Conservation (phyloP, 2,888 invertebrate genomes). For the Gisinianus flammeolus region DNA sequence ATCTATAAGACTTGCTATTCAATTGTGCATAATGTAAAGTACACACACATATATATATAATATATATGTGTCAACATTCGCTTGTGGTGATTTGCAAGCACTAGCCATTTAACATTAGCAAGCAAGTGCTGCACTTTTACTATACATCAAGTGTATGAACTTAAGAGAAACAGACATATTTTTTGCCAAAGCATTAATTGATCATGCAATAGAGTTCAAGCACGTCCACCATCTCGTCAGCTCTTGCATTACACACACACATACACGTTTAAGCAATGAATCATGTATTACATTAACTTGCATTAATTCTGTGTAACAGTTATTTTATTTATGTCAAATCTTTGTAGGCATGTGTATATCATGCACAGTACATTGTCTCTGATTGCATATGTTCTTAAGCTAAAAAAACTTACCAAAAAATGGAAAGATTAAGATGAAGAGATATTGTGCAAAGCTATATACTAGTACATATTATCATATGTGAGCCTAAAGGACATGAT, state of each 20-base stretch:
- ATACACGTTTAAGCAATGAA: not conserved
- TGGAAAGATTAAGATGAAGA: not conserved
- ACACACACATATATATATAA: not conserved
- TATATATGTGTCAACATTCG: not conserved
- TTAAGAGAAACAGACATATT: slow-evolving; percentile 1
- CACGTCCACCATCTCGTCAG: not conserved
- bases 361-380: not conserved
- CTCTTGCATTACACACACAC: slow-evolving; percentile 5
- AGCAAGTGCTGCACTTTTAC: not conserved
- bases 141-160: not conserved
- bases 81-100: not conserved
- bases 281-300: not conserved
- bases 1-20: not conserved
- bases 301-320: not conserved
- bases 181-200: slow-evolving; percentile 9
- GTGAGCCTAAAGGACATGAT: too few species aligned
- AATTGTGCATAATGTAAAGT: not conserved
- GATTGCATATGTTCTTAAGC: not conserved
- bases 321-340: not conserved
- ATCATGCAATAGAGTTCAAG: slow-evolving; percentile 20
- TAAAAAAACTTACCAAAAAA: not conserved
- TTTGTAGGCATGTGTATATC: not conserved
- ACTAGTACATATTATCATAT: too few species aligned
- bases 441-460: not conserved
- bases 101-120: not conserved